Evolutionary conservation across 1,140 invertebrate genomes (phyloP).

Genomic region (Drosophila sproati): DNA sequence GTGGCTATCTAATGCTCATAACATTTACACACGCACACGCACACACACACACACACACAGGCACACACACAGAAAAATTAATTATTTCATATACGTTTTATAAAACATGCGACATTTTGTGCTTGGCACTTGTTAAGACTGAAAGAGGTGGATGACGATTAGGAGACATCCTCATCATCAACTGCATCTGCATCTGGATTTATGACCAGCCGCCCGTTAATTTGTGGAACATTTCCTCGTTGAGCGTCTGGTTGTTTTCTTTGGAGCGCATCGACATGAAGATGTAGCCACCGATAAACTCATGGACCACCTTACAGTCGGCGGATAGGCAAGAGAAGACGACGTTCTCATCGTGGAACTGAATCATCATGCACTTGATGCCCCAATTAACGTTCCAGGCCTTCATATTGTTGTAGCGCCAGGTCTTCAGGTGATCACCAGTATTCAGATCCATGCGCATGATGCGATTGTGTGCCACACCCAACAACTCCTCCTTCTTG

Average conservation of each 20-base stretch:
- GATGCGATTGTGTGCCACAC: conserved; percentile 97
- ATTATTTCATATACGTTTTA: conserved; percentile 40
- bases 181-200: conserved; percentile 2
- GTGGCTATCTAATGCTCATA: conserved; percentile 20
- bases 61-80: conserved; percentile 42
- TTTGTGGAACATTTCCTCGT: conserved; percentile 99
- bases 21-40: conserved; percentile 43
- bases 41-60: conserved; percentile 41
- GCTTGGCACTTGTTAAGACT: conserved; percentile 62
- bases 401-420: conserved; percentile 99
- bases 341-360: conserved; percentile 97
- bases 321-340: conserved; percentile 97
- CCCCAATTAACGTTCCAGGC: conserved; percentile 99
- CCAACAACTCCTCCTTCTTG: conserved; percentile 96
- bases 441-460: conserved; percentile 97
- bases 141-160: neutral
- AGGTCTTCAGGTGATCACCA: conserved; percentile 98
- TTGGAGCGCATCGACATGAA: conserved; percentile 99
- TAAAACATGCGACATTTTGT: conserved; percentile 65
- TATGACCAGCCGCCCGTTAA: conserved; percentile 96
- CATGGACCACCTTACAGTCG: conserved; percentile 99
- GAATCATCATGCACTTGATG: conserved; percentile 98
- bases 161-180: no score
- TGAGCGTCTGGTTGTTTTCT: conserved; percentile 98
- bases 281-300: conserved; percentile 99